Base-by-base conservation (phyloP, 2,888 invertebrate species). In the Nyleta sp. region DNA sequence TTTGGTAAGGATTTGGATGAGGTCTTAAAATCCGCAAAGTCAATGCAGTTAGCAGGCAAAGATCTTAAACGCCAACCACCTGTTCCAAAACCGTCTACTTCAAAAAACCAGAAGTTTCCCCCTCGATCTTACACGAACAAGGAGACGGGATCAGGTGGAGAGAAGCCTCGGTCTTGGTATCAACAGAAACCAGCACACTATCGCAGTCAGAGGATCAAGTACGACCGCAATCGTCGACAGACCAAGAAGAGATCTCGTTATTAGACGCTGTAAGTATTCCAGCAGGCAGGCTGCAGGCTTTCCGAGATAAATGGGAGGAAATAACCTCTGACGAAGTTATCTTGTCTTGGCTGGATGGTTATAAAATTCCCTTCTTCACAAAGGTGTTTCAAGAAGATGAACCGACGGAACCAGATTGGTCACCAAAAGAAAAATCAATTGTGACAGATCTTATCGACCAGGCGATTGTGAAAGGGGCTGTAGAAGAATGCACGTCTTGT, bases 1-100 rank as follows among this genome's bases (percentile, higher is more conserved):
- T 79, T 79, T 38, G 71, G 75, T 2, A 48, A 50, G 15, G 35
- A 52, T 4, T 42, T 75, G 8, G 75, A 67, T 0, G 67, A 75
- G 18, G 24, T 50, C 13, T 42, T 67, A 0, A 79, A 75, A 10
- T 31, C 59, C 0, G 65, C 70, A 10, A 80, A 73, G 15, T 20
- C 33, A 2, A 11, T 77, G 4, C 48, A 74, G 15, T 35, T 4
- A 33, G 15, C 55, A 4, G 31, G 60, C 11, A 52, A 60, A 18
- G 70, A 70, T 1, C 22, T 70, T 5, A 70, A 70, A n/a, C 42
- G 42, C 2, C 35, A 35, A 35, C 35, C 11, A 35, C 35, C 35
- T 11, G 11, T 10, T 11, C 11, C 35, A 11, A 35, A 35, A 35
- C 11, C 10, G 13, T 33, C 48, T 2, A 28, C 42, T 15, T 46